Evolutionary conservation across 1,140 invertebrate genomes (phyloP).

Genomic region (Thaumatotibia leucotreta): DNA sequence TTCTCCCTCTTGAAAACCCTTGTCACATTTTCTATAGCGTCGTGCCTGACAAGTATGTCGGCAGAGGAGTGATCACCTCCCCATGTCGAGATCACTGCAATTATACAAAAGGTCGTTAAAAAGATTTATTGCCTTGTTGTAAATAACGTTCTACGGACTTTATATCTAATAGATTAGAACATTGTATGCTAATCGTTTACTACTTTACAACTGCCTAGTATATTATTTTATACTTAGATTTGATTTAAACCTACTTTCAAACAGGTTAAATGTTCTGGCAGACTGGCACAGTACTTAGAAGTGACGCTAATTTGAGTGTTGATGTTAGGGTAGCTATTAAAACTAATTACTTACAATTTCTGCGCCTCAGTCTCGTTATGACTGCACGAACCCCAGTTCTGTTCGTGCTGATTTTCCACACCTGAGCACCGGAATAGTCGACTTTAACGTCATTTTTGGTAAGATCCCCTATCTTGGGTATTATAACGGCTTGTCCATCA

Average conservation of each 20-base stretch:
- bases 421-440: conserved; percentile 77
- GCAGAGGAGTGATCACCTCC: conserved; percentile 80
- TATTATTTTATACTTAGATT: too few relatives aligned
- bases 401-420: conserved; percentile 76
- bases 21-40: conserved; percentile 75
- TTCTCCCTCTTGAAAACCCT: conserved; percentile 74
- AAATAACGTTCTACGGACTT: not conserved
- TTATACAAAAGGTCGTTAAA: conserved; percentile 18
- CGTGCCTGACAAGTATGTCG: conserved; percentile 81
- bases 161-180: not conserved
- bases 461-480: conserved; percentile 21
- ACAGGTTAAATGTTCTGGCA: not conserved
- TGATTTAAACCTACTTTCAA: not conserved
- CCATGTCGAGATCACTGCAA: conserved; percentile 82
- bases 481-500: not conserved
- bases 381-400: conserved; percentile 49
- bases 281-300: not conserved
- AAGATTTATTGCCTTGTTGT: not conserved
- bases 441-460: conserved; percentile 48
- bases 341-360: conserved; percentile 48
- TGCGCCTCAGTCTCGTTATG: conserved; percentile 45
- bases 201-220: too few relatives aligned
- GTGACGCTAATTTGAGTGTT: not conserved
- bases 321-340: not conserved
- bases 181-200: not conserved